These are phyloP conservation scores for Lophius piscatorius DNA, from an alignment of 2,113 vertebrate species.

Conservation along the genomic window DNA sequence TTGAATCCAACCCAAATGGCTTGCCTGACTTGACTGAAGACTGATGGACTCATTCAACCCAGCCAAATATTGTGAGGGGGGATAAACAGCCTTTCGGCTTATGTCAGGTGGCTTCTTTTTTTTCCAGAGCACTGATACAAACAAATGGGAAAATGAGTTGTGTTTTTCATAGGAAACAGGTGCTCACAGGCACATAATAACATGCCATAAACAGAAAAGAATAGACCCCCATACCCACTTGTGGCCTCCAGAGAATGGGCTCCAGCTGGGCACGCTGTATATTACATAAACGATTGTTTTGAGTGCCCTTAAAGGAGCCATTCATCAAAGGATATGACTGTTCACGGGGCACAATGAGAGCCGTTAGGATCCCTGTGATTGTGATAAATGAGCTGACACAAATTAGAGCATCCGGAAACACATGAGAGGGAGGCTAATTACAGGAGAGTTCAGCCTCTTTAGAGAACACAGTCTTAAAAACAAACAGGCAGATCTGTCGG, in stretches of 20 bases:
- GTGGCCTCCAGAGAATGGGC: conserved; percentile 51
- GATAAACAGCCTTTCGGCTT: conserved; percentile 38
- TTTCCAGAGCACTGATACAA: conserved; percentile 22
- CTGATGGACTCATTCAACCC: conserved; percentile 41
- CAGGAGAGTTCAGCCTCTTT: conserved; percentile 30
- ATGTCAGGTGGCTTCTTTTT: conserved; percentile 32
- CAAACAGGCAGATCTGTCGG: conserved; percentile 9
- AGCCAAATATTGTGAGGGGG: conserved; percentile 32
- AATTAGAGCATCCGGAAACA: conserved; percentile 54
- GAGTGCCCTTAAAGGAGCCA: conserved; percentile 34
- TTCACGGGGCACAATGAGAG: conserved; percentile 60
- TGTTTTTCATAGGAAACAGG: conserved; percentile 77
- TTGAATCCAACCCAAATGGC: conserved; percentile 28
- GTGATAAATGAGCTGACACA: conserved; percentile 63
- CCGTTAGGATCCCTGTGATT: conserved; percentile 50
- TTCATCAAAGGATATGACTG: conserved; percentile 72
- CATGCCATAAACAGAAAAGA: conserved; percentile 45
- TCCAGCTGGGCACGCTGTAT: conserved; percentile 63
- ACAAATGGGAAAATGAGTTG: conserved; percentile 52
- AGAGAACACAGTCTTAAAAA: conserved; percentile 7
- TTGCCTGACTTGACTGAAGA: conserved; percentile 17
- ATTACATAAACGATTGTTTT: conserved; percentile 65
- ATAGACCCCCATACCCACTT: conserved; percentile 37
- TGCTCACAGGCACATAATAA: conserved; percentile 64
- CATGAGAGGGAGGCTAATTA: conserved; percentile 49